phyloP scores from a whole-genome alignment of 64 coral and sea anemone genomes.

The Pocillopora verrucosa region DNA sequence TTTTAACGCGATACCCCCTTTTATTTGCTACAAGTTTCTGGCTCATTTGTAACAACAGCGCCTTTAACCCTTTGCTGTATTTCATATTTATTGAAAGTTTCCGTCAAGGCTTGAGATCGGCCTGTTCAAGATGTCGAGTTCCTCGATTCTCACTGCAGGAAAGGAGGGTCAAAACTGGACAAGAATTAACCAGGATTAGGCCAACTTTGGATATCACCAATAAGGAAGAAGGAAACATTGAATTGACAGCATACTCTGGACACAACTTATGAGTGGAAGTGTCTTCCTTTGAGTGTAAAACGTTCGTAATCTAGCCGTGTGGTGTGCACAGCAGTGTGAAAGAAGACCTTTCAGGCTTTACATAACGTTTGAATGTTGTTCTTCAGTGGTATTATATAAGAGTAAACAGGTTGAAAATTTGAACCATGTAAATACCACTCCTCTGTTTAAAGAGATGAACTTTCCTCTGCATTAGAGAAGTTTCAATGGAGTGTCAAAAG shows the following conservation, averaged over 20 bases:
- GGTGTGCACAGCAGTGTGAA: no score
- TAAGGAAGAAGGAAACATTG: neutral
- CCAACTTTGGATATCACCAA: neutral
- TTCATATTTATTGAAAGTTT: conserved; percentile 20
- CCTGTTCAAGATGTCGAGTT: neutral
- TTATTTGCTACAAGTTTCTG: neutral
- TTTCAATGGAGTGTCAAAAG: no score
- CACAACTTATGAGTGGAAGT: no score
- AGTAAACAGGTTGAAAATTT: no score
- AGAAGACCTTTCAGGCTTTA: no score
- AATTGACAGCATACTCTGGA: neutral
- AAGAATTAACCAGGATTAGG: neutral
- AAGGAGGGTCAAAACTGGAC: neutral
- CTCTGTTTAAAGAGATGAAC: no score
- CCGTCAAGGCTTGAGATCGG: neutral
- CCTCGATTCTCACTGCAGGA: neutral
- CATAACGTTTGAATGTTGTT: no score
- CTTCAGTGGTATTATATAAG: no score
- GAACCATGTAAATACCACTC: no score
- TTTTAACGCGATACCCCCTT: neutral
- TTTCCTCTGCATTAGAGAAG: no score
- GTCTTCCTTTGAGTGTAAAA: no score
- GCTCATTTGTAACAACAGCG: neutral
- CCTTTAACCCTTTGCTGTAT: neutral
- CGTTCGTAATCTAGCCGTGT: no score